A percentile compares a stretch with the other conserved stretches of the same genome.
phyloP scores from a whole-genome alignment of 2,888 invertebrate genomes.

The Acleris cristana region DNA sequence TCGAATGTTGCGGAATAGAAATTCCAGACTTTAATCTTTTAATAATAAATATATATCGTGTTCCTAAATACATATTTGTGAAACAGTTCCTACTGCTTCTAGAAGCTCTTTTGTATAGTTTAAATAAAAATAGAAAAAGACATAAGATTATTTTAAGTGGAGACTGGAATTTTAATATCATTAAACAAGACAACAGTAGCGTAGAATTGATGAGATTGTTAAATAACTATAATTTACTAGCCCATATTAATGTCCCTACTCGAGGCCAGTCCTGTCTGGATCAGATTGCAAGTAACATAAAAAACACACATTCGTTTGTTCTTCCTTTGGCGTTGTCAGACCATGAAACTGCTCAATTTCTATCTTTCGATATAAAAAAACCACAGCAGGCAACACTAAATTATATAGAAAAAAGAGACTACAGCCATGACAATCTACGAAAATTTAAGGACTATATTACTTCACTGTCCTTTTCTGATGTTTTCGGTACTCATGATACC shows the following conservation, averaged over 20 bases:
- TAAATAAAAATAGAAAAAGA: no score
- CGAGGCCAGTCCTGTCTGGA: neutral
- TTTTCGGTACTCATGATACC: neutral
- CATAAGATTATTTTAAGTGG: no score
- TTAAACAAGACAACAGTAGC: neutral
- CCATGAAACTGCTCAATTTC: no score
- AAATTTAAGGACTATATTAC: neutral
- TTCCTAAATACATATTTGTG: no score
- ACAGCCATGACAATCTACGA: neutral
- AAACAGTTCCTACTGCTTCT: no score
- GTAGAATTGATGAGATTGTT: neutral
- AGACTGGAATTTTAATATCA: neutral
- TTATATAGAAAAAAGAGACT: no score
- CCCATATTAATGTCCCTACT: neutral
- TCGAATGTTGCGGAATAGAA: no score
- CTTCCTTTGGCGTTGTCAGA: no score
- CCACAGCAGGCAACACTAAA: neutral
- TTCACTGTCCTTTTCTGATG: neutral
- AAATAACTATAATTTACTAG: neutral
- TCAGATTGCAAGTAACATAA: neutral
- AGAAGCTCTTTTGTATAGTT: no score
- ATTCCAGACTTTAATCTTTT: no score
- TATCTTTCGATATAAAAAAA: no score
- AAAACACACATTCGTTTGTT: neutral
- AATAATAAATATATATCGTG: no score